Percentiles rank a stretch among this genome's conserved stretches.
Conservation (phyloP, 2,888 invertebrate genomes). For the Endotricha flammealis region DNA sequence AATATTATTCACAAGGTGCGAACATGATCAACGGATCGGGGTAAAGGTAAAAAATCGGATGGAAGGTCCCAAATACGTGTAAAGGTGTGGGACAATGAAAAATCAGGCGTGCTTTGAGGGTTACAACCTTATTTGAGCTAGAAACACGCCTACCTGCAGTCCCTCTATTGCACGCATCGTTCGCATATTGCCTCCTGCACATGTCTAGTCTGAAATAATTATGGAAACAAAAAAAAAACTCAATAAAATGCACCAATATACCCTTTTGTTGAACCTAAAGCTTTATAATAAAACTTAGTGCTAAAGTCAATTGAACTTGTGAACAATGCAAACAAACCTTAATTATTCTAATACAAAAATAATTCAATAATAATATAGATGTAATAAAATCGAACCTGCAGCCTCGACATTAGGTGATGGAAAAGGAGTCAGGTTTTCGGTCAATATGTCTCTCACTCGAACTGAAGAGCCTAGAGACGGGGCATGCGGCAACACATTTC, state of each 20-base stretch:
- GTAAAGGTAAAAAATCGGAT: constrained; percentile 38
- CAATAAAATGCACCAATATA: constrained; percentile 36
- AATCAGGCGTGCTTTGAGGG: constrained; percentile 63
- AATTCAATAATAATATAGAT: too few relatives aligned
- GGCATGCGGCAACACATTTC: too few relatives aligned
- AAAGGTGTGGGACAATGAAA: constrained; percentile 60
- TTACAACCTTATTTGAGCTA: constrained; percentile 16
- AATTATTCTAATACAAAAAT: too few relatives aligned
- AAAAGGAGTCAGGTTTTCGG: too few relatives aligned
- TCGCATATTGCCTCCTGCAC: constrained; percentile 97
- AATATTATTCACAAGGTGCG: constrained; percentile 76
- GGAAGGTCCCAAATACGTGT: constrained; percentile 39
- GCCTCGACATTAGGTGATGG: too few relatives aligned
- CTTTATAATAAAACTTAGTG: constrained; percentile 2
- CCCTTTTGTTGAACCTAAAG: constrained; percentile 16
- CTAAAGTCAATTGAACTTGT: too few relatives aligned
- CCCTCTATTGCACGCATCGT: constrained; percentile 98
- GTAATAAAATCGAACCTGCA: too few relatives aligned
- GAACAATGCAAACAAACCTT: too few relatives aligned
- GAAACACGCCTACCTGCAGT: constrained; percentile 92
- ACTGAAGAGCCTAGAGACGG: too few relatives aligned
- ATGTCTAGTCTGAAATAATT: constrained; percentile 97
- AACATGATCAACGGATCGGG: constrained; percentile 55
- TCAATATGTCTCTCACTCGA: too few relatives aligned
- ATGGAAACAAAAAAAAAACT: constrained; percentile 75